Percentiles rank a stretch among this genome's conserved stretches.
Conservation (phyloP, 1,140 invertebrate genomes). For the Chrysoperla carnea region DNA sequence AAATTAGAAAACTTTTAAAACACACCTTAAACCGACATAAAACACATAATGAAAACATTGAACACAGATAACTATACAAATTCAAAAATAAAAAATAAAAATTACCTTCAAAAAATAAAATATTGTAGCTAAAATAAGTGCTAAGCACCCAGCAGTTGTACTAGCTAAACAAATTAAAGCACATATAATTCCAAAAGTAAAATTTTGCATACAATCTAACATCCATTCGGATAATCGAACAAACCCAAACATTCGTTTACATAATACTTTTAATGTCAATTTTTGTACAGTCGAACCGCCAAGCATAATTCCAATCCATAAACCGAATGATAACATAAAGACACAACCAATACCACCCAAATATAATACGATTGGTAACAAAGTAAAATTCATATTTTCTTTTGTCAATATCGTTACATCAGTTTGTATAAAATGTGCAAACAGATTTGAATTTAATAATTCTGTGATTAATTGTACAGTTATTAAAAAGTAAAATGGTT, state of each 20-base stretch:
- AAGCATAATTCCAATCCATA: conserved; percentile 29
- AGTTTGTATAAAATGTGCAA: conserved; percentile 10
- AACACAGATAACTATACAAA: neutral
- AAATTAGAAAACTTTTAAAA: conserved; percentile 11
- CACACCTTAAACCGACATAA: conserved; percentile 1
- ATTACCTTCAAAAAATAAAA: conserved; percentile 37
- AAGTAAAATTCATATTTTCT: conserved; percentile 15
- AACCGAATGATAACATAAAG: conserved; percentile 23
- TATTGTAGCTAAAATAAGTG: conserved; percentile 26
- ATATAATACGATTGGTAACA: conserved; percentile 23
- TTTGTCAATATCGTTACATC: conserved; percentile 14
- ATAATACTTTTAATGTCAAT: conserved; percentile 27
- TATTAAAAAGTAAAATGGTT: conserved; percentile 24
- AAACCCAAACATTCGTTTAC: conserved; percentile 1
- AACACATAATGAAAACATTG: conserved; percentile 1
- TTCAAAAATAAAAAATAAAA: conserved; percentile 5
- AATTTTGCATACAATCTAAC: neutral
- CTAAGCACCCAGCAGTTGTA: conserved; percentile 28
- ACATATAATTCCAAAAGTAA: conserved; percentile 3
- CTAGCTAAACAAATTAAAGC: conserved; percentile 28
- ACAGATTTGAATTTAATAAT: conserved; percentile 14
- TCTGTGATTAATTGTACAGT: conserved; percentile 12
- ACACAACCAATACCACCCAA: conserved; percentile 27
- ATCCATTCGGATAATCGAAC: neutral
- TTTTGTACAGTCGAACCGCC: conserved; percentile 36